phyloP scores from a whole-genome alignment of 2,888 invertebrate species.

The Bellardia pandia region DNA sequence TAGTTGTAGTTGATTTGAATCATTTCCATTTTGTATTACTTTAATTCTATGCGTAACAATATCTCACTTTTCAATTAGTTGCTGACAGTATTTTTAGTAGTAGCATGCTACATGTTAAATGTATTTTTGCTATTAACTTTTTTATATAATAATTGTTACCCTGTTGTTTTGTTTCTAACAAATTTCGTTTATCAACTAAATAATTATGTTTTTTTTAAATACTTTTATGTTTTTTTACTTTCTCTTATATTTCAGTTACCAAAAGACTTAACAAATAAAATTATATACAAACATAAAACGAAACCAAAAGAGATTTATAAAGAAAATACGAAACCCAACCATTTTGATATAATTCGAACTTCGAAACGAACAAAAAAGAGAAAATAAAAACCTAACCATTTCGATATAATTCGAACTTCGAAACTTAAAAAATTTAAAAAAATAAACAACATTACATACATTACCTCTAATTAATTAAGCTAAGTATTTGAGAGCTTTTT shows the following conservation, averaged over 20 bases:
- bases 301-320: constrained; percentile 51
- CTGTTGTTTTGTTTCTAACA: constrained; percentile 46
- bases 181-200: neutral
- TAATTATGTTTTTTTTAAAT: constrained; percentile 52
- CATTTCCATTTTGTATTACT: neutral
- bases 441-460: neutral
- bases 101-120: constrained; percentile 50
- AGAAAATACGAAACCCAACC: constrained; percentile 6
- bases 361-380: constrained; percentile 23
- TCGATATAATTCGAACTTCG: constrained; percentile 31
- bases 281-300: constrained; percentile 36
- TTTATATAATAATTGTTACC: constrained; percentile 12
- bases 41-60: constrained; percentile 15
- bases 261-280: constrained; percentile 68
- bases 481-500: constrained; percentile 3
- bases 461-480: constrained; percentile 31
- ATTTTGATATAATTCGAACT: constrained; percentile 32
- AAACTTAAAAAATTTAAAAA: constrained; percentile 17
- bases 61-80: constrained; percentile 15
- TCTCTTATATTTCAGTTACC: constrained; percentile 73
- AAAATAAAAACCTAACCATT: constrained; percentile 13
- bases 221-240: constrained; percentile 64
- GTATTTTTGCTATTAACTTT: constrained; percentile 4
- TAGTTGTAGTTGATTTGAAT: neutral
- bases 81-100: constrained; percentile 5